Evolutionary conservation across 1,140 invertebrate genomes (phyloP).

Genomic region (Thaumetopoea pityocampa): DNA sequence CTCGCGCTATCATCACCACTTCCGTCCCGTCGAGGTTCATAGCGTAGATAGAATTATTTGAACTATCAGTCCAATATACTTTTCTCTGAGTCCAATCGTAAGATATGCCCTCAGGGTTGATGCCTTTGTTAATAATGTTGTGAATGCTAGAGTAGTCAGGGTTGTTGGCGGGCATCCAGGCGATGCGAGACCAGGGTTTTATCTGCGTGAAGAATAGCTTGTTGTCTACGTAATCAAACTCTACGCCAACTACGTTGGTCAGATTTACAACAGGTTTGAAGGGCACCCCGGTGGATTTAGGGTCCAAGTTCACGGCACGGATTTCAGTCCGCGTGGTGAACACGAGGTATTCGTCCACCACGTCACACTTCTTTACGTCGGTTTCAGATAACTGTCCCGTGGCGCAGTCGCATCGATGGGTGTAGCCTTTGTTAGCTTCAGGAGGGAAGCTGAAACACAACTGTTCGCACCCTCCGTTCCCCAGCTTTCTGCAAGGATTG

Average conservation of each 20-base stretch:
- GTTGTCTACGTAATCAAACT: conserved; percentile 95
- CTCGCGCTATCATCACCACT: conserved; percentile 94
- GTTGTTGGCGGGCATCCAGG: conserved; percentile 83
- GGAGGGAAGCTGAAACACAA: conserved; percentile 95
- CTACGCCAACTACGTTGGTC: conserved; percentile 97
- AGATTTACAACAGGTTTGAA: conserved; percentile 92
- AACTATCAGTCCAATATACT: conserved; percentile 97
- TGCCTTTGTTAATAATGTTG: conserved; percentile 87
- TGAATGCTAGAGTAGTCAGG: conserved; percentile 80
- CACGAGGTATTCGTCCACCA: conserved; percentile 91
- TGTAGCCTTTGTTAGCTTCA: conserved; percentile 71
- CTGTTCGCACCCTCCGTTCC: conserved; percentile 92
- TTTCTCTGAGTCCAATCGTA: conserved; percentile 98
- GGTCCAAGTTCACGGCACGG: conserved; percentile 89
- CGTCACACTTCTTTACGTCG: conserved; percentile 84
- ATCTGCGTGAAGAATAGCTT: conserved; percentile 94
- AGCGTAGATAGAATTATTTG: conserved; percentile 95
- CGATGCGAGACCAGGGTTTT: conserved; percentile 91
- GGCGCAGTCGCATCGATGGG: conserved; percentile 92
- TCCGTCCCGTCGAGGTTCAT: conserved; percentile 94
- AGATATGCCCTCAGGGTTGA: conserved; percentile 96
- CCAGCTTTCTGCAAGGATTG: conserved; percentile 85
- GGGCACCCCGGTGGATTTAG: conserved; percentile 86
- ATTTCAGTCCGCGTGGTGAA: conserved; percentile 96
- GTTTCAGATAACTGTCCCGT: conserved; percentile 82